Evolutionary conservation across 2,797 vertebrate genomes (phyloP), one percentile per base, ranked within the genome.

Genomic region (Tauraco hartlaubi): DNA sequence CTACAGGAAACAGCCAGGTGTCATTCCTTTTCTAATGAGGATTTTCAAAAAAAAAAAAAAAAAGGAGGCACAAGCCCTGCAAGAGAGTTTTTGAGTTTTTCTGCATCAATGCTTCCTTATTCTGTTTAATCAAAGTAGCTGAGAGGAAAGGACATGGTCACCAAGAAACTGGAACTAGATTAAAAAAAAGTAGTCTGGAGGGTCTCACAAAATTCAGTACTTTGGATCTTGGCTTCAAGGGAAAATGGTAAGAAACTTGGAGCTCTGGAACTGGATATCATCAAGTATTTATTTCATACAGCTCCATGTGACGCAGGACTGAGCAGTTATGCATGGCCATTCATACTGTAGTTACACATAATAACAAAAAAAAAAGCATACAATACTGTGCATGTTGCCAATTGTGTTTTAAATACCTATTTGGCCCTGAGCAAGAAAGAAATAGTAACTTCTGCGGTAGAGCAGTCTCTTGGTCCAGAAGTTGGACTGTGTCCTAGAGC

Each of bases 401-500:
- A 26, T 44, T 78, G 73, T n/a, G 39, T 68, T 76, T 67, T 80
- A 84, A 84, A 80, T 44, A 80, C 25, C 54, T 49, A 44, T 72
- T 94, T 88, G 77, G 59, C 85, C 48, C 12, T 0, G 0, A 67
- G 55, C 37, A 69, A 90, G 63, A 78, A 76, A 72, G 28, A 84
- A 87, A 92, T 58, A 71, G 69, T 80, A 95, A 79, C 59, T 92
- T 63, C 79, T 76, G 37, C 5, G 3, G 80, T 0, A 55, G n/a
- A 94, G 67, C 23, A 67, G 51, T 29, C 66, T 63, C 83, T 33
- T 62, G 74, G 77, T 94, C 69, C 90, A 86, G 76, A 69, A 66
- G 76, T 4, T 93, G 92, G 80, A 82, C 8, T 49, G 63, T 90
- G 48, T 88, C 94, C 94, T 97, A 82, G 51, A 96, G 85, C 77